Evolutionary conservation across 2,888 invertebrate species (phyloP).

Genomic region (Lapara coniferarum): DNA sequence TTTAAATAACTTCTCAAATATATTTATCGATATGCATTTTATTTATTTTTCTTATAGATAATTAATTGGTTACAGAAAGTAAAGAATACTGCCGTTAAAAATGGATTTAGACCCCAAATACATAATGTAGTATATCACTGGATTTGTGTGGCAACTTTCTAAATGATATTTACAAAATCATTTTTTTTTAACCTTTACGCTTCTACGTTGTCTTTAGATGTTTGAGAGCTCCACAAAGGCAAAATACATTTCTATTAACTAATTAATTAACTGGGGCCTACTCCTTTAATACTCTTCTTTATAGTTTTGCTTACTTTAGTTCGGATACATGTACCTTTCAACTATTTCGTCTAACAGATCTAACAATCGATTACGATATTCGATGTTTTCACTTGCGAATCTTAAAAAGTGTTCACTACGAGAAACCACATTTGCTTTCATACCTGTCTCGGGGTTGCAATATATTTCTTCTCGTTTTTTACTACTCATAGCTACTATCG

Average conservation of each 20-base stretch:
- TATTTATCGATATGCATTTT: not conserved
- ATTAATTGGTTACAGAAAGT: not conserved
- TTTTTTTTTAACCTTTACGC: too few relatives aligned
- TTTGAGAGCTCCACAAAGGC: too few relatives aligned
- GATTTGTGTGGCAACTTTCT: too few relatives aligned
- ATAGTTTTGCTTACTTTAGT: constrained; percentile 28
- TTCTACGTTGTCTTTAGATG: too few relatives aligned
- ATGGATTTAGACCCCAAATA: too few relatives aligned
- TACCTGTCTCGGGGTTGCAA: constrained; percentile 50
- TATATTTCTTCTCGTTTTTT: constrained; percentile 57
- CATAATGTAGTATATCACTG: too few relatives aligned
- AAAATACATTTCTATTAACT: not conserved
- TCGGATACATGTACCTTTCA: constrained; percentile 65
- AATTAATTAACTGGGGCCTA: not conserved
- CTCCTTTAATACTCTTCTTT: constrained; percentile 26
- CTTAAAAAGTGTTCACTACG: constrained; percentile 65
- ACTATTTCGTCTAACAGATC: constrained; percentile 84
- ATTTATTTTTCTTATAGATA: not conserved
- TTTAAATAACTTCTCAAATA: not conserved
- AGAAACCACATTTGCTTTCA: constrained; percentile 53
- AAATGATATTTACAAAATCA: too few relatives aligned
- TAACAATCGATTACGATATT: constrained; percentile 68
- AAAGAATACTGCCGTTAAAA: not conserved
- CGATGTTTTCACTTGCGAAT: constrained; percentile 52
- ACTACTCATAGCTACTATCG: constrained; percentile 57